Percentiles rank a stretch among this genome's conserved stretches.
Evolutionary conservation across 2,797 vertebrate genomes (phyloP).

Genomic region (Euthynnus affinis): DNA sequence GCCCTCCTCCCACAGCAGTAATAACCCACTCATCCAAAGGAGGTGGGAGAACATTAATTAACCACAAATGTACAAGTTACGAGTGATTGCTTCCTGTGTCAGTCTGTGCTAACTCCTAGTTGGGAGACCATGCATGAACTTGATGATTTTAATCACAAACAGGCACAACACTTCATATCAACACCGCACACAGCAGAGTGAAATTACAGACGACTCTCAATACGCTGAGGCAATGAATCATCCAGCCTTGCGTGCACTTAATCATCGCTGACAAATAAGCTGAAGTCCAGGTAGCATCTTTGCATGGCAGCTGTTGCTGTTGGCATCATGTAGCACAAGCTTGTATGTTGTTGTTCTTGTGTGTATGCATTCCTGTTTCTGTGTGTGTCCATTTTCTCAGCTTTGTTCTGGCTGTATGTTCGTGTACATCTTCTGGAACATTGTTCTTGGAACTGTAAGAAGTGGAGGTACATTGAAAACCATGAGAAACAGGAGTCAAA

Average conservation of each 20-base stretch:
- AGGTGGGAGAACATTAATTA: conserved; percentile 63
- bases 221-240: conserved; percentile 55
- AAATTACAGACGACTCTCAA: conserved; percentile 60
- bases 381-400: too few species aligned
- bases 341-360: too few species aligned
- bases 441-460: too few species aligned
- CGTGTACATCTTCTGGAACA: too few species aligned
- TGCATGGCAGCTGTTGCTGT: conserved; percentile 15
- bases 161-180: conserved; percentile 54
- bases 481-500: too few species aligned
- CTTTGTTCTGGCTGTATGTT: too few species aligned
- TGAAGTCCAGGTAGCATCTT: conserved; percentile 31
- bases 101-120: conserved; percentile 3
- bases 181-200: conserved; percentile 24
- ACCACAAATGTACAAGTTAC: conserved; percentile 56
- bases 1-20: conserved; percentile 43
- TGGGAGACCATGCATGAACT: conserved; percentile 24
- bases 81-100: conserved; percentile 53
- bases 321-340: too few species aligned
- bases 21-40: conserved; percentile 39
- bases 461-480: too few species aligned
- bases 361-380: too few species aligned
- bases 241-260: conserved; percentile 17
- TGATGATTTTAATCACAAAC: conserved; percentile 53
- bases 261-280: conserved; percentile 44